Base-by-base conservation (phyloP, 2,888 invertebrate genomes). In the Drosophila neonasuta region DNA sequence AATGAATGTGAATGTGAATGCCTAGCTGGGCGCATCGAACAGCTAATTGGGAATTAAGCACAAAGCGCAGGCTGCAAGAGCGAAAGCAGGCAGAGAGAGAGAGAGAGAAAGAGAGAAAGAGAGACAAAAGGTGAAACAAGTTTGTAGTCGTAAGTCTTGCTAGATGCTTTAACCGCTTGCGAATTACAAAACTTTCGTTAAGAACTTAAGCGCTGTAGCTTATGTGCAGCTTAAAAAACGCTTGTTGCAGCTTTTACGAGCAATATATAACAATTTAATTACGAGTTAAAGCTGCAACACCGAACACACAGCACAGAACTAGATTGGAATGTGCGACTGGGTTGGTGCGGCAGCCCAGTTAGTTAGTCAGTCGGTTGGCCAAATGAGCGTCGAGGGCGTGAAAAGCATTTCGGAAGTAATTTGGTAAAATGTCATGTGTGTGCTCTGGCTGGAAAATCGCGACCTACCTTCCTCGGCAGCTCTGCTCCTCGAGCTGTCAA, bases 351-450 rank as follows among this genome's bases (percentile, higher is more conserved):
- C 24, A 24, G 24, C 24, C 24, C 34, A 34, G 34, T 36, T 36
- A 36, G n/a, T 32, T 10, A 32, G 32, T 36, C 36, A 36, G 36
- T 36, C 36, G 11, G 36, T 36, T 11, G 11, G 11, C 11, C 29
- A 55, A 39, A 39, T 39, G 52, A 57, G 58, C 41, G 44, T 54
- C 8, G 51, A 46, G 55, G 55, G 74, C 57, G 69, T 68, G 57
- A 67, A 78, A 78, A 67, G 79, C 66, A 66, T 76, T 78, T 78
- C 75, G 75, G 67, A 76, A 74, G 75, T 59, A 76, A 76, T 76
- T 78, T 78, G 66, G 42, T 36, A 62, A 66, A 66, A 74, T 76
- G 75, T 74, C 79, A 67, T 76, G 75, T 74, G 74, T 77, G 64
- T 24, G 24, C 24, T 24, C 77, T 68, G 32, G n/a, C 3, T 39